A percentile compares a stretch with the other conserved stretches of the same genome.
Evolutionary conservation across 2,888 invertebrate genomes (phyloP).

Genomic region (Latrodectus hesperus): DNA sequence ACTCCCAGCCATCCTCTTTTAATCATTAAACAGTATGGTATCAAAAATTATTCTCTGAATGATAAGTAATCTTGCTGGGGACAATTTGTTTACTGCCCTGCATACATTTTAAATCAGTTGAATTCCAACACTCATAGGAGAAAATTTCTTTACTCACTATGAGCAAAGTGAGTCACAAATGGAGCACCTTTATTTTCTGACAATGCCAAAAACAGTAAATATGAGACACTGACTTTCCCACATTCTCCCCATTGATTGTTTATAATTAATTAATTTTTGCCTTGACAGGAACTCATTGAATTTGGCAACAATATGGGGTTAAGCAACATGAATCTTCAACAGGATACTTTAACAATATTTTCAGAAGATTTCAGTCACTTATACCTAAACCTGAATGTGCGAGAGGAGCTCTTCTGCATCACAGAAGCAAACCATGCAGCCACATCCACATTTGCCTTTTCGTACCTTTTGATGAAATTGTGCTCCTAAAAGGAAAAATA

Average conservation of each 20-base stretch:
- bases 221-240: neutral
- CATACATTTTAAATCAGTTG: conserved; percentile 2
- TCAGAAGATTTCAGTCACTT: conserved; percentile 34
- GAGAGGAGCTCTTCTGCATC: conserved; percentile 59
- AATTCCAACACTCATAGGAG: conserved; percentile 14
- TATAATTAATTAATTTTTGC: conserved; percentile 1
- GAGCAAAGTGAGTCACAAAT: neutral
- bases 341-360: neutral
- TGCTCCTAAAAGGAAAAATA: conserved; percentile 79
- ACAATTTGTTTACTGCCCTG: conserved; percentile 38
- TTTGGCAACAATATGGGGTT: conserved; percentile 57
- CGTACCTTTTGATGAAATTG: conserved; percentile 88
- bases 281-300: conserved; percentile 53
- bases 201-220: neutral
- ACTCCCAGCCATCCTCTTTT: conserved; percentile 27
- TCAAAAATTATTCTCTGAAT: neutral
- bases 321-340: conserved; percentile 18
- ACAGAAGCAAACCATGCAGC: conserved; percentile 85
- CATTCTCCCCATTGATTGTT: neutral
- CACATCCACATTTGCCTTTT: conserved; percentile 80
- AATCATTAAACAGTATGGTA: conserved; percentile 10
- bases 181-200: conserved; percentile 6
- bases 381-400: conserved; percentile 57
- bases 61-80: conserved; percentile 6
- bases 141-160: conserved; percentile 11